A percentile compares a stretch with the other conserved stretches of the same genome.
Conservation (phyloP, 2,888 invertebrate species). For the Melanotus villosus region DNA sequence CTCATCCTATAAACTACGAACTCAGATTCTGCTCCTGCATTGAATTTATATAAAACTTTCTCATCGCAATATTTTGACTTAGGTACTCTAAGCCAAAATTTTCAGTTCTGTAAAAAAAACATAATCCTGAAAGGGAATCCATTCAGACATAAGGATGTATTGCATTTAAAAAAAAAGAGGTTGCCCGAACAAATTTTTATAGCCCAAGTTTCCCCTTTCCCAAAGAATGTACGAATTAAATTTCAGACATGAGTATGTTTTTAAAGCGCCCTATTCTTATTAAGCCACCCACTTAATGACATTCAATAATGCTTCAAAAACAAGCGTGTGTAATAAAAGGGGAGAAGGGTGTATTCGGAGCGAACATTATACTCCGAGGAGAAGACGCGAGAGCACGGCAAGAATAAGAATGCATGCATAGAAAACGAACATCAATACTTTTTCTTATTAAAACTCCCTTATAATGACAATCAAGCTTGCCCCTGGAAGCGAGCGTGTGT, state of each 20-base stretch:
- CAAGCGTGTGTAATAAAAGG: constrained; percentile 50
- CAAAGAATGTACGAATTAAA: constrained; percentile 36
- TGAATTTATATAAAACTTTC: too few species aligned
- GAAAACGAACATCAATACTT: constrained; percentile 69
- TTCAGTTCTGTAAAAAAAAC: too few species aligned
- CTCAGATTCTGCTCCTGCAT: too few species aligned
- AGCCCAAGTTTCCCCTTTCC: constrained; percentile 22
- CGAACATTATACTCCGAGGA: constrained; percentile 46
- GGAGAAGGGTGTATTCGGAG: constrained; percentile 53
- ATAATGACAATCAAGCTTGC: constrained; percentile 67
- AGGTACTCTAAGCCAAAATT: too few species aligned
- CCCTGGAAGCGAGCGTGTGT: constrained; percentile 62
- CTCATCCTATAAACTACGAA: too few species aligned
- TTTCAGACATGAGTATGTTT: constrained; percentile 45
- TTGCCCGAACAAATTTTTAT: constrained; percentile 14
- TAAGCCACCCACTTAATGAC: constrained; percentile 49
- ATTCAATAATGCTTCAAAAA: constrained; percentile 48
- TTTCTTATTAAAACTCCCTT: constrained; percentile 68
- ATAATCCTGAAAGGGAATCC: too few species aligned
- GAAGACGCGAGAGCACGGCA: constrained; percentile 60
- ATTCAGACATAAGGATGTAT: too few species aligned
- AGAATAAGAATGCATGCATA: constrained; percentile 68
- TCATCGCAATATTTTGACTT: too few species aligned
- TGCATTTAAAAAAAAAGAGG: too few species aligned
- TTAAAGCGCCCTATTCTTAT: constrained; percentile 45